These are phyloP conservation scores for Podarcis raffonei DNA, from an alignment of 2,113 vertebrate species.

Conservation along the genomic window DNA sequence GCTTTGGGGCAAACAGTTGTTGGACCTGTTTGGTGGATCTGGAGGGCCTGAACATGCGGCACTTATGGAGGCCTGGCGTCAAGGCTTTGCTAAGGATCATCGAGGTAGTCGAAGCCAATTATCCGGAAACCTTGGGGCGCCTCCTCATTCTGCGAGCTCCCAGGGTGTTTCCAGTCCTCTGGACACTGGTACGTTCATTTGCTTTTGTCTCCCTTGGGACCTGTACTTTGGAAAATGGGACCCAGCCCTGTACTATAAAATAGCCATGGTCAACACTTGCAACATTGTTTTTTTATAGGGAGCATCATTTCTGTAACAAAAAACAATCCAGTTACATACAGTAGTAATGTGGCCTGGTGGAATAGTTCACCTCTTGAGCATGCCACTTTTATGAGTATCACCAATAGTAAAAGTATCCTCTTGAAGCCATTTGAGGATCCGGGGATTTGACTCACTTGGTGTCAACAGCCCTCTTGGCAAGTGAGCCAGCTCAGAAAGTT, in stretches of 20 bases:
- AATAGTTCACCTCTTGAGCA: slow-evolving; percentile 15
- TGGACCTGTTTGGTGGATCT: slow-evolving; percentile 98
- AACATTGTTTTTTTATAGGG: neutral
- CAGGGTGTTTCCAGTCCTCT: slow-evolving; percentile 93
- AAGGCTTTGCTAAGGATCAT: slow-evolving; percentile 95
- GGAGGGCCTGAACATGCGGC: slow-evolving; percentile 96
- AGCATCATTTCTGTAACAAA: neutral
- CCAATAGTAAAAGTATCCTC: neutral
- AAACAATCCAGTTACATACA: neutral
- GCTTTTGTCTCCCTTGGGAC: neutral
- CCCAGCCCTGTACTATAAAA: neutral
- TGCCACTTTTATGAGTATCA: neutral
- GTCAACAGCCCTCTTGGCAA: neutral
- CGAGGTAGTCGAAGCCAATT: slow-evolving; percentile 96
- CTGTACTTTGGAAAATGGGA: neutral
- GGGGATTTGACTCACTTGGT: neutral
- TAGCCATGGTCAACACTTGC: neutral
- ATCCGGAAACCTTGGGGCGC: slow-evolving; percentile 93
- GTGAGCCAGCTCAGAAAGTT: neutral
- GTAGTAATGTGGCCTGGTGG: neutral
- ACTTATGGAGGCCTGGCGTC: slow-evolving; percentile 94
- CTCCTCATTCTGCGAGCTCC: slow-evolving; percentile 92
- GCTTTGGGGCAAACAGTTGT: slow-evolving; percentile 73
- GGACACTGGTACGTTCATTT: slow-evolving; percentile 86
- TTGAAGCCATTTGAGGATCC: neutral